Evolutionary conservation across 2,113 vertebrate species (phyloP).

Genomic region (Callospermophilus lateralis): DNA sequence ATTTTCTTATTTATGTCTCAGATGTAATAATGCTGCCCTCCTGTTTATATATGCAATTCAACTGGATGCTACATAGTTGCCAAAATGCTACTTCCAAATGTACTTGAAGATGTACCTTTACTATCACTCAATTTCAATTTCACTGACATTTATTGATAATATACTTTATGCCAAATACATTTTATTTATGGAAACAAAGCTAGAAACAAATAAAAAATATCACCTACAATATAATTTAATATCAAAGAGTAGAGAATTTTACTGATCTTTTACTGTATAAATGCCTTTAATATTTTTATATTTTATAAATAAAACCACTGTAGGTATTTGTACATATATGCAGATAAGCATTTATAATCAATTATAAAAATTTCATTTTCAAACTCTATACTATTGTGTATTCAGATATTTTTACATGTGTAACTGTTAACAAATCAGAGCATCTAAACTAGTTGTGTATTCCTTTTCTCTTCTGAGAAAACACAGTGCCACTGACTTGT

Average conservation of each 20-base stretch:
- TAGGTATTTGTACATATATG: not conserved
- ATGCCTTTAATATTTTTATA: slow-evolving; percentile 18
- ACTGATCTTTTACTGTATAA: not conserved
- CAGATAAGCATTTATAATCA: not conserved
- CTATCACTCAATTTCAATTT: not conserved
- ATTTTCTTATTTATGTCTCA: slow-evolving; percentile 19
- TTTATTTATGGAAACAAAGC: not conserved
- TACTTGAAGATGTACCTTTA: not conserved
- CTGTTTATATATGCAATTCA: not conserved
- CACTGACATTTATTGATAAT: not conserved
- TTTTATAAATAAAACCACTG: not conserved
- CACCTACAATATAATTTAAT: not conserved
- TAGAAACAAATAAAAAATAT: not conserved
- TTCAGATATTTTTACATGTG: not conserved
- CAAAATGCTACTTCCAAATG: not conserved
- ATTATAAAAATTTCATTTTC: not conserved
- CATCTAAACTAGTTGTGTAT: not conserved
- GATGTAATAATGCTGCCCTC: not conserved
- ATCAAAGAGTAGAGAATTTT: not conserved
- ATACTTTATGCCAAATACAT: not conserved
- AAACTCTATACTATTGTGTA: not conserved
- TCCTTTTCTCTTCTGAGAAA: slow-evolving; percentile 38
- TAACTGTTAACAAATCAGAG: not conserved
- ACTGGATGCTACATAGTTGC: not conserved
- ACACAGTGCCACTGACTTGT: not conserved